phyloP scores from a whole-genome alignment of 2,797 vertebrate species.

The Erithacus rubecula region DNA sequence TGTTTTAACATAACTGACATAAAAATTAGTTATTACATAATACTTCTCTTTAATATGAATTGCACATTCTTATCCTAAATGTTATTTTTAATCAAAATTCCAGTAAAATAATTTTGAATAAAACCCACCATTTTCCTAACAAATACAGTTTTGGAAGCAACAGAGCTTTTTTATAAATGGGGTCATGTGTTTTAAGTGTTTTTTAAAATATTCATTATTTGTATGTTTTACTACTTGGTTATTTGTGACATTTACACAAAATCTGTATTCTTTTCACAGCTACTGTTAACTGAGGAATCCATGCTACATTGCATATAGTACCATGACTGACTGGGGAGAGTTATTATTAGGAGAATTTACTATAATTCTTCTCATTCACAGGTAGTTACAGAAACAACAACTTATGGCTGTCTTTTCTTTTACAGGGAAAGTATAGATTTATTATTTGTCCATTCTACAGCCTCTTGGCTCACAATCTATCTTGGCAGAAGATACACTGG shows the following conservation, averaged over 20 bases:
- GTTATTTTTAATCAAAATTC: conserved; percentile 6
- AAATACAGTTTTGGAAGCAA: conserved; percentile 17
- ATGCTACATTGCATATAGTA: not conserved
- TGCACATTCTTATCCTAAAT: conserved; percentile 35
- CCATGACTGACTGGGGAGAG: not conserved
- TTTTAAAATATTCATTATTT: conserved; percentile 17
- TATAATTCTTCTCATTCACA: conserved; percentile 9
- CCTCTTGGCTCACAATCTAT: not conserved
- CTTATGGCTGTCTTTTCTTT: not conserved
- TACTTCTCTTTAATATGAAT: conserved; percentile 28
- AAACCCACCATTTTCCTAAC: conserved; percentile 29
- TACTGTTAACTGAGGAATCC: conserved; percentile 17
- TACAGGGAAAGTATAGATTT: not conserved
- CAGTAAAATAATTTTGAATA: conserved; percentile 35
- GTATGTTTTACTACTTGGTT: not conserved
- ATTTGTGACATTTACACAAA: conserved; percentile 29
- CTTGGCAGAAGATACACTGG: conserved; percentile 5
- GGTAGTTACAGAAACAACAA: conserved; percentile 21
- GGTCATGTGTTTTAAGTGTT: not conserved
- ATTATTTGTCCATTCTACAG: conserved; percentile 21
- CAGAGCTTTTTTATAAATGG: not conserved
- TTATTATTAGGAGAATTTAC: not conserved
- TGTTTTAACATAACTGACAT: conserved; percentile 48
- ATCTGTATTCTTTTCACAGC: conserved; percentile 28
- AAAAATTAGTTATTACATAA: conserved; percentile 26